A percentile compares a stretch with the other conserved stretches of the same genome.
Conservation (phyloP, 1,140 invertebrate species). For the Varroa destructor region DNA sequence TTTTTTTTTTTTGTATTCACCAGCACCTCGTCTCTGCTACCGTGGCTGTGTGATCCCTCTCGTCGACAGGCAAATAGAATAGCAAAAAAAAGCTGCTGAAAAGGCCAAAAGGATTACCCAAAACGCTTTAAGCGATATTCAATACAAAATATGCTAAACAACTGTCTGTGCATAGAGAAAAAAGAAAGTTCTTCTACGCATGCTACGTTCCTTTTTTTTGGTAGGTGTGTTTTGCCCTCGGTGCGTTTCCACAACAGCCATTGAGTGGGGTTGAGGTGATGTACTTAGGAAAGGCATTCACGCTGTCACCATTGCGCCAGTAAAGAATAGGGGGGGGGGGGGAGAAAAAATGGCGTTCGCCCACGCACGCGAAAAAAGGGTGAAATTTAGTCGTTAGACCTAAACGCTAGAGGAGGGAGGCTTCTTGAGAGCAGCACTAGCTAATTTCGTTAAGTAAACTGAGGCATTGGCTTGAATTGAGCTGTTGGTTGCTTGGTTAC, state of each 20-base stretch:
- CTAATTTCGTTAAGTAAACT: conserved; percentile 29
- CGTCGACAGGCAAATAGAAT: conserved; percentile 4
- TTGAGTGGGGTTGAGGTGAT: too few relatives aligned
- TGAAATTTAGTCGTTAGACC: conserved; percentile 7
- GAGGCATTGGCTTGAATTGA: neutral
- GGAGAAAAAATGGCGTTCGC: too few relatives aligned
- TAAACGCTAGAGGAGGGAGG: conserved; percentile 23
- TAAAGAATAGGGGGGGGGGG: too few relatives aligned
- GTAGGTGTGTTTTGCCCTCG: too few relatives aligned
- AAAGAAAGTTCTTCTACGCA: too few relatives aligned
- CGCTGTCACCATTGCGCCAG: too few relatives aligned
- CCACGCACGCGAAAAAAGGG: conserved; percentile 14
- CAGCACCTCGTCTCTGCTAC: neutral
- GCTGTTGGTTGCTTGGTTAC: too few relatives aligned
- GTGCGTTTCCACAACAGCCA: too few relatives aligned
- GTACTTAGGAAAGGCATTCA: too few relatives aligned
- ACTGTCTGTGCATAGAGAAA: too few relatives aligned
- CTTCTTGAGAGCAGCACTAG: neutral
- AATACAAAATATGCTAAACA: conserved; percentile 29
- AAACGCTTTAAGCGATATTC: conserved; percentile 28
- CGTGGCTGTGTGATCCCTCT: conserved; percentile 1
- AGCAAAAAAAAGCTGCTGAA: neutral
- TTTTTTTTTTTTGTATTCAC: too few relatives aligned
- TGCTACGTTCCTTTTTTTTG: too few relatives aligned
- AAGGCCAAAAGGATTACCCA: conserved; percentile 26